A percentile compares a stretch with the other conserved stretches of the same genome.
Conservation (phyloP, 1,140 invertebrate genomes). For the Pseudomyrmex concolor region DNA sequence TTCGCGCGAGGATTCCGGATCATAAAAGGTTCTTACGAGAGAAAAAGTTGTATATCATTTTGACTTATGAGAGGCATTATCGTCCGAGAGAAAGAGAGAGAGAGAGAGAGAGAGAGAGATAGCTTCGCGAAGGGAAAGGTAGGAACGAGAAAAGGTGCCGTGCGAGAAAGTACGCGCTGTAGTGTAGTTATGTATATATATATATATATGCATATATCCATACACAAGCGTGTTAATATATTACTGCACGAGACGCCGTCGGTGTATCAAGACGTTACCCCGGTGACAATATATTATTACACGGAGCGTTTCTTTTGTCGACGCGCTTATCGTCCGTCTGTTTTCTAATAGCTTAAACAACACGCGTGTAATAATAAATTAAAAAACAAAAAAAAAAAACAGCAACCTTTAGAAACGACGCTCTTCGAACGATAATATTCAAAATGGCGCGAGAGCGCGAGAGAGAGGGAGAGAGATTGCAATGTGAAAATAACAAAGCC, state of each 20-base stretch:
- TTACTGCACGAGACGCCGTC: constrained; percentile 59
- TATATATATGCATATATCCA: constrained; percentile 18
- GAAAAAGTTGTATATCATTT: constrained; percentile 77
- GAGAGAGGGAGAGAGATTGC: not conserved
- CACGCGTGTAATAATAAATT: constrained; percentile 10
- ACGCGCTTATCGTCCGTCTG: too few relatives aligned
- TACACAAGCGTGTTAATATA: constrained; percentile 66
- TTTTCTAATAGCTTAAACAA: constrained; percentile 48
- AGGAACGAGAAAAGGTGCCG: too few relatives aligned
- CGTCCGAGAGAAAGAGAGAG: constrained; percentile 55
- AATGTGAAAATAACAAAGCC: not conserved
- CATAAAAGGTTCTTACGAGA: constrained; percentile 69
- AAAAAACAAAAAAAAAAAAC: not conserved
- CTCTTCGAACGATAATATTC: too few relatives aligned
- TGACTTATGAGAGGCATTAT: constrained; percentile 79
- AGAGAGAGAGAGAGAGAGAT: not conserved
- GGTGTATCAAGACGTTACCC: constrained; percentile 74
- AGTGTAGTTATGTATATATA: not conserved
- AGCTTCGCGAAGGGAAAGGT: not conserved
- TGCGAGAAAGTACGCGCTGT: constrained; percentile 19
- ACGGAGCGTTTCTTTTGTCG: constrained; percentile 63
- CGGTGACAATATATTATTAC: constrained; percentile 77
- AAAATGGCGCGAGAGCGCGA: too few relatives aligned
- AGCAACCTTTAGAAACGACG: too few relatives aligned
- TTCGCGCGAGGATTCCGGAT: constrained; percentile 11